Base-by-base conservation (phyloP, 2,113 vertebrate species). In the Nyctereutes procyonoides region DNA sequence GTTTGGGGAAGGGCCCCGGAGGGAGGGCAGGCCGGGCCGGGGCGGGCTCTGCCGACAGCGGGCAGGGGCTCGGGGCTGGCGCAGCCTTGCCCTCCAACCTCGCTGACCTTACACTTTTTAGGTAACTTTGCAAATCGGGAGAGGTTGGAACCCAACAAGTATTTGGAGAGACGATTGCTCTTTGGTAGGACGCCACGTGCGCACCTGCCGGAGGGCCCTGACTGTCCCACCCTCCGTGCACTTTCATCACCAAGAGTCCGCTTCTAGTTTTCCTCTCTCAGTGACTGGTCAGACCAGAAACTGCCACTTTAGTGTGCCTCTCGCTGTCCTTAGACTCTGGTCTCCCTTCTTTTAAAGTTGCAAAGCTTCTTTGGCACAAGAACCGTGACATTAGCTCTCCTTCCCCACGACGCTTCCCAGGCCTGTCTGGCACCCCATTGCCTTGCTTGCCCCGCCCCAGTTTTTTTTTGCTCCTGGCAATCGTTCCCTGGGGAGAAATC, bases 391-490 rank as follows among this genome's bases (percentile, higher is more conserved):
- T 67, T 77, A 85, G 38, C 28, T 71, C 76, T 74, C 58, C 67
- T 76, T 63, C 28, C 55, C 30, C 13, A 19, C 0, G 0, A 3
- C 91, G 26, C 24, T 82, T 19, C 82, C 60, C 65, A 26, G 22
- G 2, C 43, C 43, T 1, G 15, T 58, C 76, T n/a, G 51, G 14
- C 69, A 26, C 62, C 26, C 12, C 26, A 43, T 35, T 7, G 3
- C 9, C 22, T 38, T n/a, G 30, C 28, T 67, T 26, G 19, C 7
- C 0, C 6, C 32, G 6, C 14, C 43, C 11, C 2, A 13, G 8
- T 2, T 9, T 30, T 9, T 30, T 63, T 91, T 24, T 43, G 43
- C 9, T 63, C 69, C 48, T 60, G 30, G 48, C 24, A 12, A 22
- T 86, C 55, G 5, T 60, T 43, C 5, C 11, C 35, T 77, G 4